These are phyloP conservation scores for Microcaecilia unicolor DNA, from an alignment of 2,797 vertebrate genomes.

Conservation along the genomic window DNA sequence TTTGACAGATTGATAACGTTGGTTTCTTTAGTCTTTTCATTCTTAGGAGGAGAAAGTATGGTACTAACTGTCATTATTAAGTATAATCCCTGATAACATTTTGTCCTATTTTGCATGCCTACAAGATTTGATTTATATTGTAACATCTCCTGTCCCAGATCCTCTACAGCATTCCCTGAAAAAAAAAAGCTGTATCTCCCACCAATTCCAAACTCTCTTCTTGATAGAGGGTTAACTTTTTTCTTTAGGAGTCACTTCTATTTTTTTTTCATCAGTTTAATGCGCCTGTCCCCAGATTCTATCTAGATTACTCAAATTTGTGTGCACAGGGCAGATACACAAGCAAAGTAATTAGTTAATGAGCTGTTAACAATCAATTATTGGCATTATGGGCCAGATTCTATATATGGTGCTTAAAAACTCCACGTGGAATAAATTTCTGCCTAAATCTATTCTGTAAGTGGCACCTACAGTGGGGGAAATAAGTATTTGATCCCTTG, in stretches of 20 bases:
- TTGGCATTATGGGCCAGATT: too few relatives aligned
- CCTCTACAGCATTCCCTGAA: not conserved
- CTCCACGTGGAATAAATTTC: too few relatives aligned
- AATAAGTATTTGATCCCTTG: too few relatives aligned
- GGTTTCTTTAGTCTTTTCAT: conserved; percentile 17
- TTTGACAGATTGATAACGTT: conserved; percentile 15
- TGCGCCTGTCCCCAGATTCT: too few relatives aligned
- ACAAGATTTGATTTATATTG: conserved; percentile 16
- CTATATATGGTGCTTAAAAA: too few relatives aligned
- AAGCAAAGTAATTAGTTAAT: too few relatives aligned
- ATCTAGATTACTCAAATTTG: too few relatives aligned
- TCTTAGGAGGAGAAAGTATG: conserved; percentile 7
- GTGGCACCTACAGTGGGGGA: too few relatives aligned
- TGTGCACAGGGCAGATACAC: too few relatives aligned
- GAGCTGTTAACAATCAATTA: too few relatives aligned
- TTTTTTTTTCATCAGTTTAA: conserved; percentile 9
- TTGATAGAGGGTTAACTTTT: conserved; percentile 8
- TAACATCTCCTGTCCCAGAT: conserved; percentile 11
- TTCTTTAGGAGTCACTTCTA: conserved; percentile 19
- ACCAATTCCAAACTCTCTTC: conserved; percentile 20
- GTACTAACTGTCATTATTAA: conserved; percentile 18
- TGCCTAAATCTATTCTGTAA: too few relatives aligned
- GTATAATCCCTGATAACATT: conserved; percentile 16
- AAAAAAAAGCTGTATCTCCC: too few relatives aligned
- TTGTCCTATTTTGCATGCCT: conserved; percentile 8